These are phyloP conservation scores for Gymnothorax reevesii DNA, from an alignment of 2,797 vertebrate genomes.

Conservation along the genomic window DNA sequence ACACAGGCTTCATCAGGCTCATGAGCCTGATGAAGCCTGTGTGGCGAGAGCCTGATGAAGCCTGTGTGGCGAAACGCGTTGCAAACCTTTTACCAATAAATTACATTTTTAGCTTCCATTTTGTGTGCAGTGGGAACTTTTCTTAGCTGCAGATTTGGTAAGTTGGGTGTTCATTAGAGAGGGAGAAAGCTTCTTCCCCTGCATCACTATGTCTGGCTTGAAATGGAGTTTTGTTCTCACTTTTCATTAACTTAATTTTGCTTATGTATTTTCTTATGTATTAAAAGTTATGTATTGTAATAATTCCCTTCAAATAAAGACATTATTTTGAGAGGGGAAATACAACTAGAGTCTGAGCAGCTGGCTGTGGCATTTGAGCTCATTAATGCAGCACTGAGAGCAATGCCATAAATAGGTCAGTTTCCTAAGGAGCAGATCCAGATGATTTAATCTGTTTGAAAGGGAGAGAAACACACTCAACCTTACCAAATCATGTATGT, in stretches of 20 bases:
- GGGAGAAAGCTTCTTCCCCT: no score
- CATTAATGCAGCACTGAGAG: slow-evolving; percentile 52
- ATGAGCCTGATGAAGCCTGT: no score
- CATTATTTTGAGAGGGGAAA: slow-evolving; percentile 37
- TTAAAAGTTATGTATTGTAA: not conserved
- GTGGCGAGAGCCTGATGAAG: no score
- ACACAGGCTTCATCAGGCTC: no score
- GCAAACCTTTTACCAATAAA: no score
- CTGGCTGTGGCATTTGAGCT: slow-evolving; percentile 44
- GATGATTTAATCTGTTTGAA: slow-evolving; percentile 27
- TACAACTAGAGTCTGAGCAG: slow-evolving; percentile 48
- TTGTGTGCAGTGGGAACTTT: no score
- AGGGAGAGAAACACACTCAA: slow-evolving; percentile 18
- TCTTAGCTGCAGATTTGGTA: not conserved
- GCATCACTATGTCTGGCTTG: not conserved
- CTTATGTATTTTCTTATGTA: no score
- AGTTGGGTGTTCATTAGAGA: no score
- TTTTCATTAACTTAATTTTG: not conserved
- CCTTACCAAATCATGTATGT: not conserved
- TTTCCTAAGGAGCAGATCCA: slow-evolving; percentile 27
- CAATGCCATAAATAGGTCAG: slow-evolving; percentile 45
- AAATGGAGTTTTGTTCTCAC: not conserved
- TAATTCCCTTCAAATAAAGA: slow-evolving; percentile 37
- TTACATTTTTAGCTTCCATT: no score
- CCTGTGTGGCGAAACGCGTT: no score